A percentile compares a stretch with the other conserved stretches of the same genome.
Evolutionary conservation across 64 coral and sea anemone species (phyloP).

Genomic region (Acropora tenuis): DNA sequence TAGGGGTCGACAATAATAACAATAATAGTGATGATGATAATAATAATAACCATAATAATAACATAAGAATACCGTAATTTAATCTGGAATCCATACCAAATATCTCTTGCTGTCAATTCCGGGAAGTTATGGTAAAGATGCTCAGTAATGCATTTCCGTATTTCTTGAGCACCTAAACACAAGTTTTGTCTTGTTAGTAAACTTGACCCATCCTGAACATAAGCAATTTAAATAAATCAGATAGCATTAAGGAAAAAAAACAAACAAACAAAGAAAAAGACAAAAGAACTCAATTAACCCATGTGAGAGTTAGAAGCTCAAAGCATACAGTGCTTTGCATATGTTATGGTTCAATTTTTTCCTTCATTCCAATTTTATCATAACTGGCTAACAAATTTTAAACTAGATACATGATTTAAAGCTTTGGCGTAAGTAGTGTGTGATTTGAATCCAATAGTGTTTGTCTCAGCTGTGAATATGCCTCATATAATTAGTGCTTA

Average conservation of each 20-base stretch:
- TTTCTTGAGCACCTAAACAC: constrained; percentile 9
- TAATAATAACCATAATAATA: not conserved
- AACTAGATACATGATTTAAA: too few species aligned
- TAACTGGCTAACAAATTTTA: not conserved
- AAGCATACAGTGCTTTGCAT: too few species aligned
- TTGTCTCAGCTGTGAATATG: too few species aligned
- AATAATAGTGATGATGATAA: not conserved
- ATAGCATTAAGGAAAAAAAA: not conserved
- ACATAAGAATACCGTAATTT: not conserved
- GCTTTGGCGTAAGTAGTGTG: too few species aligned
- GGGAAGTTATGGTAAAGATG: constrained; percentile 51
- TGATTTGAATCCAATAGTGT: too few species aligned
- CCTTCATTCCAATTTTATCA: not conserved
- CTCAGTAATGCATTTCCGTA: constrained; percentile 26
- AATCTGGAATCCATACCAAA: constrained; percentile 52
- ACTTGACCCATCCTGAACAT: too few species aligned
- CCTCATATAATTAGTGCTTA: too few species aligned
- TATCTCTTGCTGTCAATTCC: constrained; percentile 68
- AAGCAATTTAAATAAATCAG: too few species aligned
- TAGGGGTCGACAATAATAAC: too few species aligned
- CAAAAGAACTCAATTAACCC: too few species aligned
- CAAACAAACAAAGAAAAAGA: not conserved
- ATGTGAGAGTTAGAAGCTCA: too few species aligned
- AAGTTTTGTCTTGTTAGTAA: not conserved
- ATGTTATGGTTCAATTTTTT: not conserved